Evolutionary conservation across 2,113 vertebrate genomes (phyloP).

Genomic region (Anthoscopus minutus): DNA sequence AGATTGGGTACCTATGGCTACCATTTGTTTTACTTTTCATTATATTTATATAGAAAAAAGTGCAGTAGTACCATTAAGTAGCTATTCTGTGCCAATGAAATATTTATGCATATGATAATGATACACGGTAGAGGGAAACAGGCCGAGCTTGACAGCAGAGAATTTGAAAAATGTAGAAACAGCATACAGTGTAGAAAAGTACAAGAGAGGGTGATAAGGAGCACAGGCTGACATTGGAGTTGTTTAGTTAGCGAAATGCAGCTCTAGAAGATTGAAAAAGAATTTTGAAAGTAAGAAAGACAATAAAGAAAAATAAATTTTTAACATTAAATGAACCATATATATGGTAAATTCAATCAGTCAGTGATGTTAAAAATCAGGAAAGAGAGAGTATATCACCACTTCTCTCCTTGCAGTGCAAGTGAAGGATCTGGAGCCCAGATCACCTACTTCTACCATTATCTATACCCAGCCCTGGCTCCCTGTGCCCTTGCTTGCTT

Average conservation of each 20-base stretch:
- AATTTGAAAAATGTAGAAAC: background rate
- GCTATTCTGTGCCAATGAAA: background rate
- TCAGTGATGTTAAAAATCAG: background rate
- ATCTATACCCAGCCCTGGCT: fast-evolving
- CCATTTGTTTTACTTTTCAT: background rate
- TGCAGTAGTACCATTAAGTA: background rate
- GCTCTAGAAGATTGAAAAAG: background rate
- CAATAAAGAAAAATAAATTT: background rate
- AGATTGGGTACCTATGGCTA: background rate
- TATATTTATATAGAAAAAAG: background rate
- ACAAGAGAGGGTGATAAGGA: background rate
- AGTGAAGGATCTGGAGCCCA: background rate
- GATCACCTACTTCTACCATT: no score
- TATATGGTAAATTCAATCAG: background rate
- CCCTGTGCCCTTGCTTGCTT: background rate
- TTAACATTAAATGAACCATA: background rate
- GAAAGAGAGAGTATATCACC: no score
- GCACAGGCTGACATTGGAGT: background rate
- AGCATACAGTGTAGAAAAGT: background rate
- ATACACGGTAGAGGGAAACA: background rate
- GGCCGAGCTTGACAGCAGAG: background rate
- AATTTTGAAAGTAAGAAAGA: background rate
- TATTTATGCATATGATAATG: background rate
- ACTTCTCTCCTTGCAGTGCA: background rate
- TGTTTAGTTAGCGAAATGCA: background rate